Percentiles rank a stretch among this genome's conserved stretches.
Conservation (phyloP, 2,888 invertebrate species). For the Chironomus riparius region DNA sequence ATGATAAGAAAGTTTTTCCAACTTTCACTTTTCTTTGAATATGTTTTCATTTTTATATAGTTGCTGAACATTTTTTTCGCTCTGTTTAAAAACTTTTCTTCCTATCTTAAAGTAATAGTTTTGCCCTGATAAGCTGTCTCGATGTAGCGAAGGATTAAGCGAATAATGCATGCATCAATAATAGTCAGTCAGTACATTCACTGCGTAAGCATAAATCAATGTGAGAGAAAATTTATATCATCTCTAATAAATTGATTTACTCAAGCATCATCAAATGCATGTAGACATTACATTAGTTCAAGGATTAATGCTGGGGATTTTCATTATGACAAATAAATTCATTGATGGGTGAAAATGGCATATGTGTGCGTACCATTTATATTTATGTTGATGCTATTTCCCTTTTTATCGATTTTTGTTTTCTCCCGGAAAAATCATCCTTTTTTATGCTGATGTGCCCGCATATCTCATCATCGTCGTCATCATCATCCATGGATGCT, state of each 20-base stretch:
- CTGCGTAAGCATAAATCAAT: too few relatives aligned
- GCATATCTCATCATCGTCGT: neutral
- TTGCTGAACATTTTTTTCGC: too few relatives aligned
- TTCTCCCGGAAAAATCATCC: neutral
- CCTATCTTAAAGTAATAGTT: too few relatives aligned
- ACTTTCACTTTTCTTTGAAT: too few relatives aligned
- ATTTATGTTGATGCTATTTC: neutral
- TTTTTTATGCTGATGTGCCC: neutral
- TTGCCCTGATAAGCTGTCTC: too few relatives aligned
- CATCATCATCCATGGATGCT: neutral
- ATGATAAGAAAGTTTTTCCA: too few relatives aligned
- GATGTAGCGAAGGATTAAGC: too few relatives aligned
- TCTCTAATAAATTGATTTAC: slow-evolving; percentile 23
- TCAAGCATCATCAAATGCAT: slow-evolving; percentile 8
- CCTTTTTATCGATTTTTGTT: slow-evolving; percentile 13
- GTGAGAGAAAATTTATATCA: slow-evolving; percentile 3
- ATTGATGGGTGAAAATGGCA: slow-evolving; percentile 16
- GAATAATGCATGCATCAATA: too few relatives aligned
- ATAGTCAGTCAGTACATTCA: too few relatives aligned
- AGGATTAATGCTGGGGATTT: slow-evolving; percentile 23
- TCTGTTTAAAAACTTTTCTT: too few relatives aligned
- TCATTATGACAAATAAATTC: slow-evolving; percentile 19
- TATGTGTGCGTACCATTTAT: neutral
- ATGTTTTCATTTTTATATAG: too few relatives aligned
- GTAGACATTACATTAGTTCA: slow-evolving; percentile 26